Evolutionary conservation across 2,797 vertebrate genomes (phyloP), one percentile per base, ranked within the genome.

Genomic region (Loris lydekkerianus): DNA sequence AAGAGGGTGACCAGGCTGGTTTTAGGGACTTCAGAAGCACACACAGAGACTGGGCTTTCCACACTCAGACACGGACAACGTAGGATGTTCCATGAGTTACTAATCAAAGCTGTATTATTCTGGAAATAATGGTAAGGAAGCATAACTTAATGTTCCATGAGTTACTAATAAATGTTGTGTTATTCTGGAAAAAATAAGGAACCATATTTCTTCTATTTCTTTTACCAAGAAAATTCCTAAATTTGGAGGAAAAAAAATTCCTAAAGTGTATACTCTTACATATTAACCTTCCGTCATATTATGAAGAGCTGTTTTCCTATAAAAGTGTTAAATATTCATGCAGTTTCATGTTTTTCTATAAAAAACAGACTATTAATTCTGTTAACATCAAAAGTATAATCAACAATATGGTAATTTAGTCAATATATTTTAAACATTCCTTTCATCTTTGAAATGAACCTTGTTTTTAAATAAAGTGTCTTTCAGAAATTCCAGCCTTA

Each of bases 401-500:
- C 8, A 67, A 46, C 9, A 43, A 43, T 60, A 25, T 29, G 11
- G 73, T 40, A 53, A 69, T 17, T 85, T 86, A 86, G 43, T 3
- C 21, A 73, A 21, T 29, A 6, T 14, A 31, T n/a, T 37, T 46
- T 11, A 91, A 61, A 76, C 61, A 37, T 17, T 86, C 7, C 76
- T 81, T 81, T 69, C 76, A 46, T 81, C 21, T 88, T 73, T 86
- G 29, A 78, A 37, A 70, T 37, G 43, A 81, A 23, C 1, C 18
- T 56, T 61, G 25, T 60, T 89, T 86, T 89, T 70, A 92, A 92
- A 56, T 18, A 46, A 43, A 53, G 4, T 46, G 27, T 81, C 37
- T 94, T 85, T 56, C 11, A 86, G 63, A 86, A 92, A 86, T 92
- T 60, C 15, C 27, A 82, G 23, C 43, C 40, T 78, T 17, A 91